Percentiles rank a stretch among this genome's conserved stretches.
Conservation (phyloP, 2,113 vertebrate species). For the Benitochromis conjunctus region DNA sequence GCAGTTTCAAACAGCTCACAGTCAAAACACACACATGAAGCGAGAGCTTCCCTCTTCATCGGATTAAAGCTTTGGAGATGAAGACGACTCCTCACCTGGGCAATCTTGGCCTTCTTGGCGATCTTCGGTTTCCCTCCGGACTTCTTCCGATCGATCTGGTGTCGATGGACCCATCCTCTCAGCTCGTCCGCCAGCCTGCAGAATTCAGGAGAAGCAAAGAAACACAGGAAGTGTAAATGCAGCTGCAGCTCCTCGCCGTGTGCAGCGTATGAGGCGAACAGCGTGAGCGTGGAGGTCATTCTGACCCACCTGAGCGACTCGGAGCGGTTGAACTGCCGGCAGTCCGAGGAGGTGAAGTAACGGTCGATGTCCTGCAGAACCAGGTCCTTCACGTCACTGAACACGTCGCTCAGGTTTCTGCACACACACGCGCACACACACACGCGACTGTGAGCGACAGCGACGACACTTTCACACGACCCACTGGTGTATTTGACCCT, state of each 20-base stretch:
- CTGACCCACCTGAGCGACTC: slow-evolving; percentile 83
- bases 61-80: not conserved
- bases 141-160: slow-evolving; percentile 84
- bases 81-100: slow-evolving; percentile 69
- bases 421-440: not conserved
- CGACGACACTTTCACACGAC: not conserved
- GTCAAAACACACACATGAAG: not conserved
- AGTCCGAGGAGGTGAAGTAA: slow-evolving; percentile 83
- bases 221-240: not conserved
- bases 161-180: slow-evolving; percentile 84
- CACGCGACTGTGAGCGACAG: no score
- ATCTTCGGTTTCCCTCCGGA: slow-evolving; percentile 69
- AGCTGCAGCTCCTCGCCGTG: not conserved
- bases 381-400: slow-evolving; percentile 81
- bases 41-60: not conserved
- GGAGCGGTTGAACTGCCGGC: slow-evolving; percentile 86
- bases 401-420: slow-evolving; percentile 81
- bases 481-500: not conserved
- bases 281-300: not conserved
- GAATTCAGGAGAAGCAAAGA: not conserved
- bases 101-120: slow-evolving; percentile 71
- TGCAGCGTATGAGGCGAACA: accelerated
- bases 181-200: slow-evolving; percentile 84
- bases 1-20: no score
- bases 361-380: slow-evolving; percentile 83